Percentiles rank a stretch among this genome's conserved stretches.
phyloP scores from a whole-genome alignment of 2,888 invertebrate genomes.

The Torymus texanus region DNA sequence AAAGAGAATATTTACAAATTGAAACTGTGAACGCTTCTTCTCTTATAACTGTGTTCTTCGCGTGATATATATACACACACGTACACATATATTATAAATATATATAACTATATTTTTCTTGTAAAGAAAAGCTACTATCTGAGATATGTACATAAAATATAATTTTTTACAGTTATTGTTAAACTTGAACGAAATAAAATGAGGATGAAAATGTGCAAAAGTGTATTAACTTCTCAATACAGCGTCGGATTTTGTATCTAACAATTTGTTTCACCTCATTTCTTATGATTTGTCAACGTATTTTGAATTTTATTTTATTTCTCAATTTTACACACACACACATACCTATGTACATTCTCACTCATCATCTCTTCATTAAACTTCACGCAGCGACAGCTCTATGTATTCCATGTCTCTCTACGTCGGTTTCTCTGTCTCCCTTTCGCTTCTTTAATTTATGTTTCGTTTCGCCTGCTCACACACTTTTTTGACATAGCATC shows the following conservation, averaged over 20 bases:
- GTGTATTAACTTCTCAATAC: constrained; percentile 40
- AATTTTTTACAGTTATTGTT: constrained; percentile 47
- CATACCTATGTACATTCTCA: too few relatives aligned
- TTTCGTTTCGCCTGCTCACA: constrained; percentile 18
- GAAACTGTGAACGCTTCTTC: constrained; percentile 30
- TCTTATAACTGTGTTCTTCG: constrained; percentile 10
- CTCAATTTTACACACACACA: too few relatives aligned
- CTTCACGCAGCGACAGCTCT: too few relatives aligned
- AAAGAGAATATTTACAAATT: too few relatives aligned
- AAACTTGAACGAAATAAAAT: constrained; percentile 37
- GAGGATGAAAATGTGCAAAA: constrained; percentile 11
- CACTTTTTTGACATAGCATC: constrained; percentile 76
- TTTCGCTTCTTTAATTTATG: not conserved
- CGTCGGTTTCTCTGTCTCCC: not conserved
- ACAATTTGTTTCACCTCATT: not conserved
- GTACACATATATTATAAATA: too few relatives aligned
- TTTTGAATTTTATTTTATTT: too few relatives aligned
- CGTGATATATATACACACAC: not conserved
- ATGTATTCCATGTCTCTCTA: too few relatives aligned
- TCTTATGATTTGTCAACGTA: too few relatives aligned
- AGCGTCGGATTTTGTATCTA: constrained; percentile 8
- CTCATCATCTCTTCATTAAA: too few relatives aligned
- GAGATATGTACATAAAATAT: constrained; percentile 42
- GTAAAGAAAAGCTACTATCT: constrained; percentile 25
- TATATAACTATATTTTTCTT: constrained; percentile 39